Evolutionary conservation across 1,140 invertebrate species (phyloP).

Genomic region (Drosophila pallidifrons): DNA sequence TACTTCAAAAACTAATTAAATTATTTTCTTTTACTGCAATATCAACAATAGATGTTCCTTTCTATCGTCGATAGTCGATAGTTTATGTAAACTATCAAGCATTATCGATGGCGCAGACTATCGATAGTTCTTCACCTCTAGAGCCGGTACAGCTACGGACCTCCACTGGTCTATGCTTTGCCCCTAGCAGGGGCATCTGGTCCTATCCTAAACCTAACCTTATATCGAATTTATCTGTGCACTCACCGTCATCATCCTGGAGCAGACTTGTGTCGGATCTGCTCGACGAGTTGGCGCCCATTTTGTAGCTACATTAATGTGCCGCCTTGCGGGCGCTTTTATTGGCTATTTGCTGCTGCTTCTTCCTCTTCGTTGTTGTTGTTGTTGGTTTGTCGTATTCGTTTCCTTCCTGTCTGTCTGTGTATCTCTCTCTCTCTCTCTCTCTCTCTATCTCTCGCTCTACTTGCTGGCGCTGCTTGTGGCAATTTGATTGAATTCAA

Average conservation of each 20-base stretch:
- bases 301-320: slow-evolving; percentile 73
- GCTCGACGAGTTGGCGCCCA: slow-evolving; percentile 83
- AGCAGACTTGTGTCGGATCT: slow-evolving; percentile 82
- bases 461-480: slow-evolving; percentile 23
- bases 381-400: slow-evolving; percentile 9
- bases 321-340: slow-evolving; percentile 33
- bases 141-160: too few species aligned
- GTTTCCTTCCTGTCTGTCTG: neutral
- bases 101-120: too few species aligned
- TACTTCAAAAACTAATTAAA: too few species aligned
- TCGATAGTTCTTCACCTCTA: too few species aligned
- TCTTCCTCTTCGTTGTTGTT: neutral
- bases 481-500: slow-evolving; percentile 55
- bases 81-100: too few species aligned
- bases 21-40: too few species aligned
- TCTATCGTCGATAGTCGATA: too few species aligned
- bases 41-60: too few species aligned
- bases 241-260: slow-evolving; percentile 81
- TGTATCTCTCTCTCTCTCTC: neutral
- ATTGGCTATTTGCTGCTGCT: slow-evolving; percentile 27
- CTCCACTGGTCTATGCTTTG: too few species aligned
- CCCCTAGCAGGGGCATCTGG: too few species aligned
- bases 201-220: too few species aligned
- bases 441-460: neutral
- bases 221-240: too few species aligned